Evolutionary conservation across 2,888 invertebrate genomes (phyloP).

Genomic region (Sinotaia quadrata): DNA sequence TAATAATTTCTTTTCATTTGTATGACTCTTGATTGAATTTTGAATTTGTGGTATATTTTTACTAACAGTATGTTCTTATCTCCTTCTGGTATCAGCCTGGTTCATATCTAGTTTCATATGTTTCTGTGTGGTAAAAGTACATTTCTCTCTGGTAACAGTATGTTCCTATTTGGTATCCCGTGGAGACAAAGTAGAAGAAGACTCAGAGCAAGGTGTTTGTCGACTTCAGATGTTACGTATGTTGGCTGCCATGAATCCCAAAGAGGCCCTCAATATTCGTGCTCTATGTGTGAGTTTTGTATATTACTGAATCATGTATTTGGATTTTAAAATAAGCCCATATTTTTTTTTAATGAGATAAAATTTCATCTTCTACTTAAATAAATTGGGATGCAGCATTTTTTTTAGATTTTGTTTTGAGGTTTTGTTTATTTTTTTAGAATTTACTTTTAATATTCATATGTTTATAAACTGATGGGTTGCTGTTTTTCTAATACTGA

Average conservation of each 20-base stretch:
- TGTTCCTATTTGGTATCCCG: conserved; percentile 82
- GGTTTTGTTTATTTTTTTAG: conserved; percentile 11
- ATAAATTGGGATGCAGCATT: neutral
- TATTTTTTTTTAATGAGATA: neutral
- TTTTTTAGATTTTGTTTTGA: neutral
- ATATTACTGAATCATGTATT: too few species aligned
- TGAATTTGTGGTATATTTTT: too few species aligned
- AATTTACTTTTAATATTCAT: too few species aligned
- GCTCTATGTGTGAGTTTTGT: conserved; percentile 81
- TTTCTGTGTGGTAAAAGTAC: too few species aligned
- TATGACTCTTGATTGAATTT: too few species aligned
- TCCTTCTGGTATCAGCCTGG: too few species aligned
- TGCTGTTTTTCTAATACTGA: too few species aligned
- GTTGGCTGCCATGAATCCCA: conserved; percentile 91
- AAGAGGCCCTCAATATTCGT: conserved; percentile 86
- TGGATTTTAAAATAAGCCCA: neutral
- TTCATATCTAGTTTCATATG: too few species aligned
- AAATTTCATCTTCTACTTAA: neutral
- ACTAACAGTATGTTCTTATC: too few species aligned
- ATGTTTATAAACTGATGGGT: too few species aligned
- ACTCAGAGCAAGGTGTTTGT: conserved; percentile 84
- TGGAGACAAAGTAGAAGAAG: conserved; percentile 91
- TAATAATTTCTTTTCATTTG: too few species aligned
- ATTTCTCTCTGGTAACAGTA: conserved; percentile 19
- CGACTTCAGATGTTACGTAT: conserved; percentile 83